phyloP scores from a whole-genome alignment of 2,113 vertebrate genomes.

The Galeopterus variegatus region DNA sequence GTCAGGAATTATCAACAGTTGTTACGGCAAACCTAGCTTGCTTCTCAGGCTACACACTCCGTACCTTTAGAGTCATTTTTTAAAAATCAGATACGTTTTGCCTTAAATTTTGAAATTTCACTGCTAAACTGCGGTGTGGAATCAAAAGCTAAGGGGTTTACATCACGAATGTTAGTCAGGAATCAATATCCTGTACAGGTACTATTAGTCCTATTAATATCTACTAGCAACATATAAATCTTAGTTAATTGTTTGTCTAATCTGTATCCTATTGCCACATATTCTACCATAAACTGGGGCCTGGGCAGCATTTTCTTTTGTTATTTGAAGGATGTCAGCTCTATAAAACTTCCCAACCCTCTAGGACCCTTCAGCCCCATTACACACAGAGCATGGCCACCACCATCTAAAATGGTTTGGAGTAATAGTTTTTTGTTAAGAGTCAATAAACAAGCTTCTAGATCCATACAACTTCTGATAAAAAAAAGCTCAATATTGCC shows the following conservation, averaged over 20 bases:
- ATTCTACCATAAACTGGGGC: background rate
- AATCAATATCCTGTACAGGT: conserved; percentile 76
- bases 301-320: background rate
- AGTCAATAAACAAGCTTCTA: conserved; percentile 71
- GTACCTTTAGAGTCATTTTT: conserved; percentile 66
- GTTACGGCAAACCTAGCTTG: no score
- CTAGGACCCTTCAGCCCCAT: background rate
- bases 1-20: no score
- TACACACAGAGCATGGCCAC: background rate
- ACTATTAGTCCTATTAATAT: conserved; percentile 71
- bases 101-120: conserved; percentile 69
- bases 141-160: conserved; percentile 73
- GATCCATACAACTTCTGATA: conserved; percentile 46
- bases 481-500: conserved; percentile 65
- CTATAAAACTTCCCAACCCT: background rate
- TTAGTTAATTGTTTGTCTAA: conserved; percentile 79
- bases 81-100: conserved; percentile 66
- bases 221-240: conserved; percentile 79
- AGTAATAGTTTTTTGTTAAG: conserved; percentile 53
- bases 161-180: conserved; percentile 70
- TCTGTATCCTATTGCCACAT: conserved; percentile 4
- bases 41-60: no score
- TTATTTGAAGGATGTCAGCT: background rate
- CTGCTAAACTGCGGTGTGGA: conserved; percentile 60
- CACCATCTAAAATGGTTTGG: conserved; percentile 42